A percentile compares a stretch with the other conserved stretches of the same genome.
These are phyloP conservation scores for Parnassius apollo DNA, from an alignment of 2,888 invertebrate species.

Conservation along the genomic window DNA sequence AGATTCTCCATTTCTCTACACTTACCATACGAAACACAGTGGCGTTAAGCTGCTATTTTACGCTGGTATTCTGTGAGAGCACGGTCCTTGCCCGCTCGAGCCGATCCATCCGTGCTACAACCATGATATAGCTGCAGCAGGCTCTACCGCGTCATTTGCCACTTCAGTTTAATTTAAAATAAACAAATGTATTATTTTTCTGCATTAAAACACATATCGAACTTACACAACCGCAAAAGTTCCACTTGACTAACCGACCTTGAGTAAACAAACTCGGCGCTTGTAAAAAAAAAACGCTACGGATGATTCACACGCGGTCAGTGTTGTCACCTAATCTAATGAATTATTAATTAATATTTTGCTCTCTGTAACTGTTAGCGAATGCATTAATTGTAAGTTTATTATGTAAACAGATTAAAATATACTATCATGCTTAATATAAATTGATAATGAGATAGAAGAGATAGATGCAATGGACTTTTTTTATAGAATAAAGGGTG, in stretches of 20 bases:
- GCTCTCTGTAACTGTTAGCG: conserved; percentile 1
- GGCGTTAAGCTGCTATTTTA: no score
- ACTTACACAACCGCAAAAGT: background rate
- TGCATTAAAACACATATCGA: no score
- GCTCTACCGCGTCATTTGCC: no score
- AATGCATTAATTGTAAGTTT: background rate
- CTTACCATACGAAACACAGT: no score
- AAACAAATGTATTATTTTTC: no score
- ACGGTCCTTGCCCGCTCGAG: no score
- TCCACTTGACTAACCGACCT: conserved; percentile 12
- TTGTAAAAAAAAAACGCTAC: conserved; percentile 10
- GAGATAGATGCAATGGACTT: conserved; percentile 9
- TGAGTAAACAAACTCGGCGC: conserved; percentile 11
- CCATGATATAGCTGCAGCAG: no score
- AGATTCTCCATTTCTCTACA: no score
- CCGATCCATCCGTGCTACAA: no score
- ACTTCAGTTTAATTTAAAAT: no score
- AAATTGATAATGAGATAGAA: conserved; percentile 4
- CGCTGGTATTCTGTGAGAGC: no score
- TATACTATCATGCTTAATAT: conserved; percentile 2
- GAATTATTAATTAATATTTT: conserved; percentile 16
- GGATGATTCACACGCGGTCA: conserved; percentile 11
- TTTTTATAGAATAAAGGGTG: no score
- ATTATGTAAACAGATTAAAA: conserved; percentile 16
- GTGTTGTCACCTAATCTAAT: conserved; percentile 10